Percentiles rank a stretch among this genome's conserved stretches.
Conservation (phyloP, 1,140 invertebrate species). For the Halictus rubicundus region DNA sequence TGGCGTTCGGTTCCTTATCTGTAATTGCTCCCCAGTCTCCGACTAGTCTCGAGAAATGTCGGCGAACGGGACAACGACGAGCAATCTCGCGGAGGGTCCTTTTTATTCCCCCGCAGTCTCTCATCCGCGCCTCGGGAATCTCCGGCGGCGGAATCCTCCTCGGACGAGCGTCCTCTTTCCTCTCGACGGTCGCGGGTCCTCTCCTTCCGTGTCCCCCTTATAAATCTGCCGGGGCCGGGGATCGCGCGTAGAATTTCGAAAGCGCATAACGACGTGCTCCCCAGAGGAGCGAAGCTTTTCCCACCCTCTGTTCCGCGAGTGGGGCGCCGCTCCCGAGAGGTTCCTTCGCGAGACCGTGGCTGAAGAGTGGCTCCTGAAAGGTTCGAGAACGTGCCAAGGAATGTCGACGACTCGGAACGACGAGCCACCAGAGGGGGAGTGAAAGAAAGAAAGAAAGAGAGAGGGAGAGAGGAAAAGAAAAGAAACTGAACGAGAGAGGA, state of each 20-base stretch:
- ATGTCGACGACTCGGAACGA: slow-evolving; percentile 46
- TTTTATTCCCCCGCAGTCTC: background rate
- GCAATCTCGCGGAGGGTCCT: slow-evolving; percentile 6
- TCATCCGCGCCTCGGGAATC: background rate
- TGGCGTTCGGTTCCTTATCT: background rate
- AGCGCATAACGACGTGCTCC: slow-evolving; percentile 23
- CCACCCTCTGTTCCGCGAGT: slow-evolving; percentile 24
- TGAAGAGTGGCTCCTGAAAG: slow-evolving; percentile 41
- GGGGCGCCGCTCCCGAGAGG: slow-evolving; percentile 1
- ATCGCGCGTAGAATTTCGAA: slow-evolving; percentile 45
- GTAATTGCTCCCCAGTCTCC: background rate
- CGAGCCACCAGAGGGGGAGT: background rate
- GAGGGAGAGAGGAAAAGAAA: background rate
- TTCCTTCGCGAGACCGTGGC: slow-evolving; percentile 3
- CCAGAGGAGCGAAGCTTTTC: slow-evolving; percentile 33
- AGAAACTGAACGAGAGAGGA: background rate
- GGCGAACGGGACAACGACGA: background rate
- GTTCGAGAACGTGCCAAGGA: slow-evolving; percentile 56
- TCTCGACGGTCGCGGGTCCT: too few relatives aligned
- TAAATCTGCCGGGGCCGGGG: slow-evolving; percentile 14
- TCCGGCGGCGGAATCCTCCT: background rate
- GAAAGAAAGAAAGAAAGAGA: too few relatives aligned
- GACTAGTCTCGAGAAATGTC: background rate
- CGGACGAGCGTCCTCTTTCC: background rate
- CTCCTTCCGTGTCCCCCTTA: background rate